Conservation (phyloP, 2,113 vertebrate genomes). For the Chaetodon trifascialis region DNA sequence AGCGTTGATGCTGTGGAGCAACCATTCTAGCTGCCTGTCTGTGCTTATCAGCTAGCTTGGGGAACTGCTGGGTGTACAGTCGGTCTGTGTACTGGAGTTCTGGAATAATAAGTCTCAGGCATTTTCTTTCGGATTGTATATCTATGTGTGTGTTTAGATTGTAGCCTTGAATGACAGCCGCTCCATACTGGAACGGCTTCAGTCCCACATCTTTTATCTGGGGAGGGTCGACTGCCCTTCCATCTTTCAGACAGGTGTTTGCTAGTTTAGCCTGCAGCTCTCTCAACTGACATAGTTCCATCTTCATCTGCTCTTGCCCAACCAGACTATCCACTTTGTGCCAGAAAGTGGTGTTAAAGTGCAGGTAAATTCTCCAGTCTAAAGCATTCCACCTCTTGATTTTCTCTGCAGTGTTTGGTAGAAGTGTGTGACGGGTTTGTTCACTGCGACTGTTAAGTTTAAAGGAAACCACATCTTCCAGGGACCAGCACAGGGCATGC, state of each 20-base stretch:
- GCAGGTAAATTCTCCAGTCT: slow-evolving; percentile 91
- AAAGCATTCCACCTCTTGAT: slow-evolving; percentile 86
- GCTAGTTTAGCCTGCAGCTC: slow-evolving; percentile 76
- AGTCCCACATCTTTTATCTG: slow-evolving; percentile 78
- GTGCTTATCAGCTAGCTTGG: slow-evolving; percentile 67
- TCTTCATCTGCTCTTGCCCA: slow-evolving; percentile 74
- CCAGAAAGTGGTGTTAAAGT: slow-evolving; percentile 92
- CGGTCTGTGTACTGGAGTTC: slow-evolving; percentile 88
- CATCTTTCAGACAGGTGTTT: slow-evolving; percentile 83
- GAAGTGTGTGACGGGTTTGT: slow-evolving; percentile 67
- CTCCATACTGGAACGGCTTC: slow-evolving; percentile 88
- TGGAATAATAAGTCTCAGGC: slow-evolving; percentile 84
- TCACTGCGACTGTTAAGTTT: slow-evolving; percentile 86
- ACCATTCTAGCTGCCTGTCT: slow-evolving; percentile 9
- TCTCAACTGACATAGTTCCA: slow-evolving; percentile 83
- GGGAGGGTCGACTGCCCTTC: slow-evolving; percentile 65
- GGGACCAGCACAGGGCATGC: slow-evolving; percentile 86
- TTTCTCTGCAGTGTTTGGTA: slow-evolving; percentile 65
- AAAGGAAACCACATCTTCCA: slow-evolving; percentile 90
- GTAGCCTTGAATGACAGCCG: slow-evolving; percentile 89
- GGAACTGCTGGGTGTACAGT: slow-evolving; percentile 86
- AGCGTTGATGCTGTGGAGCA: not conserved
- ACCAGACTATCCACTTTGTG: slow-evolving; percentile 78
- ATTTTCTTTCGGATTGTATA: slow-evolving; percentile 68
- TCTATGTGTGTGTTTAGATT: slow-evolving; percentile 83